Evolutionary conservation across 2,113 vertebrate species (phyloP).

Genomic region (Oncorhynchus gorbuscha): DNA sequence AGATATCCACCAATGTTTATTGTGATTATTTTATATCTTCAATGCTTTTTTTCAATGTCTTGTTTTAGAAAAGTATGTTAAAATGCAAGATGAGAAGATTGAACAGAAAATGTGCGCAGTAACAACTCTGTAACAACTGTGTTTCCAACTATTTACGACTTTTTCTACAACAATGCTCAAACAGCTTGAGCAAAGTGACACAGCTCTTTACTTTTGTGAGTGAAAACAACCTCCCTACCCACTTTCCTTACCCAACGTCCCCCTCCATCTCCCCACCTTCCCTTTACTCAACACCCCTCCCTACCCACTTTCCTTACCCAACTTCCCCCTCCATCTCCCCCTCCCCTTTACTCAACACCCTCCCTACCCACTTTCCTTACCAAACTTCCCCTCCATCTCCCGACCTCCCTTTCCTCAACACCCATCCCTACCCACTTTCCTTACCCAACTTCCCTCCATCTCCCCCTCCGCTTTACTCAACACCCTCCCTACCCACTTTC

Average conservation of each 20-base stretch:
- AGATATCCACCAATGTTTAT: background rate
- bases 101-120: slow-evolving; percentile 9
- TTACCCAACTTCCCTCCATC: background rate
- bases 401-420: too few relatives aligned
- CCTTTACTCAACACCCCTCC: background rate
- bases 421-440: background rate
- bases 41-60: background rate
- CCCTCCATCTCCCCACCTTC: too few relatives aligned
- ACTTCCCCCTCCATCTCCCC: background rate
- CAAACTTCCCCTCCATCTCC: background rate
- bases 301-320: background rate
- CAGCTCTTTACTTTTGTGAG: background rate
- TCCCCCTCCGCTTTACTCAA: too few relatives aligned
- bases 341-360: background rate
- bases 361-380: background rate
- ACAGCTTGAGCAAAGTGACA: background rate
- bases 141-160: background rate
- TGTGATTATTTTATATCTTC: background rate
- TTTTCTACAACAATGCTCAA: background rate
- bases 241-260: background rate
- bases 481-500: background rate
- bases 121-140: slow-evolving; percentile 1
- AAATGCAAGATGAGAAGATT: slow-evolving; percentile 14
- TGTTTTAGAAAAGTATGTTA: slow-evolving; percentile 15
- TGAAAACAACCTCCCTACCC: slow-evolving; percentile 14